Base-by-base conservation (phyloP, 1,140 invertebrate genomes). In the Cotesia vestalis region DNA sequence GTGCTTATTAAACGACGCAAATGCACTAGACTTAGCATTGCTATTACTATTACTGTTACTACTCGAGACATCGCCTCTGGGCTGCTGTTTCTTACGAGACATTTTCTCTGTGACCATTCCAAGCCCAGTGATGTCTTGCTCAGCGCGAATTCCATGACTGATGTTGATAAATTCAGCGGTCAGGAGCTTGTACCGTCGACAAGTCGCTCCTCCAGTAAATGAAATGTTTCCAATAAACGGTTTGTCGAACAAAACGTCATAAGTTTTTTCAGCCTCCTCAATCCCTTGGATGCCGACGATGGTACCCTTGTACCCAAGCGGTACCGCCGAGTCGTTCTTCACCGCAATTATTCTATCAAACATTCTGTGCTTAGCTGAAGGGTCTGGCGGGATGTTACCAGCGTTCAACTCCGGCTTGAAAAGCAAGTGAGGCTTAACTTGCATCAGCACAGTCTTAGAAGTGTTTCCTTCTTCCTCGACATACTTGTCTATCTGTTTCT, bases 311-410 rank as follows among this genome's bases (percentile, higher is more conserved):
- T 90, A 87, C 4, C 95, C 96, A 12, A 95, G 84, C 0, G 96
- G 95, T 6, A 96, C 94, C 2, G 90, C 90, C 76, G 91, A 93
- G 61, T 90, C 90, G 59, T 91, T 89, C 46, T 92, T 88, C 0
- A 94, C 90, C 77, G 92, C 91, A 2, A 97, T 90, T 52, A 99
- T 91, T 68, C 97, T 89, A 82, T 98, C 96, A 75, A 94, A 93
- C 55, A 98, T 78, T 73, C 88, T 77, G 81, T 91, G 93, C 3
- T 88, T 89, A 0, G 91, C 89, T 12, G 83, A 86, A 0, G 89
- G 85, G 85, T 96, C 95, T 0, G 94, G 91, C 1, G 89, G 77
- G 27, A 83, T 66, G 57, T 78, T 82, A 55, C 81, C 81, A 0
- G 76, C 64, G 52, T 80, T 79, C 8, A 87, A 74, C 51, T 77